Conservation (phyloP, 2,797 vertebrate genomes). For the Leucoraja ocellata region DNA sequence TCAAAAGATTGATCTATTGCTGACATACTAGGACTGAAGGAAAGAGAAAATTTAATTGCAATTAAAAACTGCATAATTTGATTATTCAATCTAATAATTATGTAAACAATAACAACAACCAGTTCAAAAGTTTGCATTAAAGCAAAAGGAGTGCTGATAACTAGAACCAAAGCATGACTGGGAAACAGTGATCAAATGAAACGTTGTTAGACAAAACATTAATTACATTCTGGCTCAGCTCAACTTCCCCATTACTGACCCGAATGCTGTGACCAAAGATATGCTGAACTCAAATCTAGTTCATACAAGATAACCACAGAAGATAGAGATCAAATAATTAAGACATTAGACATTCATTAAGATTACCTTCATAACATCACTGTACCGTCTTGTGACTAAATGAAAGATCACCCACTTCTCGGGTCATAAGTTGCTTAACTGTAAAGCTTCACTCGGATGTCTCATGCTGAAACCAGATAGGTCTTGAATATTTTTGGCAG, state of each 20-base stretch:
- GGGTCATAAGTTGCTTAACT: conserved; percentile 39
- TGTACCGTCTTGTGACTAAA: conserved; percentile 2
- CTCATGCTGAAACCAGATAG: conserved; percentile 65
- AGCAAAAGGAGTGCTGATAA: neutral
- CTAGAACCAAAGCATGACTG: neutral
- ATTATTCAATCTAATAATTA: neutral
- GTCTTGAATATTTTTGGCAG: conserved; percentile 44
- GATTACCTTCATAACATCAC: conserved; percentile 22
- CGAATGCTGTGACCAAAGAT: neutral
- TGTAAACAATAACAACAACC: neutral
- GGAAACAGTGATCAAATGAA: neutral
- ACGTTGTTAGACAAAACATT: neutral
- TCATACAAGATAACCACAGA: neutral
- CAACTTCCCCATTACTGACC: neutral
- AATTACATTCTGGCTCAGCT: neutral
- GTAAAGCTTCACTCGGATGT: conserved; percentile 47
- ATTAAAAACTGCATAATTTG: neutral
- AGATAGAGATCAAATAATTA: neutral
- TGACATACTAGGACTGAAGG: neutral
- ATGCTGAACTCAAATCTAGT: neutral
- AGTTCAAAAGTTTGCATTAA: neutral
- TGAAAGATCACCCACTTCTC: conserved; percentile 61
- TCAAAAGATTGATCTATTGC: neutral
- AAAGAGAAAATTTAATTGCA: neutral
- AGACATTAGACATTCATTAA: neutral